Evolutionary conservation across 2,113 vertebrate species (phyloP).

Genomic region (Trachemys scripta): DNA sequence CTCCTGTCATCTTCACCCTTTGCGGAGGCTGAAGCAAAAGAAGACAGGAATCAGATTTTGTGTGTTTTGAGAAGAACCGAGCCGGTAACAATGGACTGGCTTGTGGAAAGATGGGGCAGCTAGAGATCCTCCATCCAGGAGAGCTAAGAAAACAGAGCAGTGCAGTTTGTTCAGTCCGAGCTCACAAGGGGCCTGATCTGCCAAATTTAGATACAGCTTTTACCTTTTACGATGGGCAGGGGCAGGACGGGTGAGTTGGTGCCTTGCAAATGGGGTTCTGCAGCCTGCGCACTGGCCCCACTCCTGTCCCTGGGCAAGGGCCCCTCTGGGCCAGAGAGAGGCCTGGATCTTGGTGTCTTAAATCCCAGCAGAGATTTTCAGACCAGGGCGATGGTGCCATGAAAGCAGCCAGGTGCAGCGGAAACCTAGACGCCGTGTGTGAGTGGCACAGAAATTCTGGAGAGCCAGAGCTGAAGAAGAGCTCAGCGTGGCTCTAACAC

Average conservation of each 20-base stretch:
- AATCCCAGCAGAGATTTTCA: background rate
- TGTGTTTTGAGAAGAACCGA: conserved; percentile 7
- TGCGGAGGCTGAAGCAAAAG: conserved; percentile 48
- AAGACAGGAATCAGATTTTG: background rate
- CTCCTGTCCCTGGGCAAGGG: background rate
- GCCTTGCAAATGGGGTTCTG: background rate
- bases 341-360: background rate
- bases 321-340: too few species aligned
- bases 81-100: background rate
- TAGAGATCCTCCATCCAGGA: fast-evolving
- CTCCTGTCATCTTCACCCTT: conserved; percentile 54
- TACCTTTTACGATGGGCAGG: background rate
- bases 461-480: background rate
- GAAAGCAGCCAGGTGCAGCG: background rate
- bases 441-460: background rate
- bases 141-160: background rate
- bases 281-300: background rate
- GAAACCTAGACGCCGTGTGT: background rate
- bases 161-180: background rate
- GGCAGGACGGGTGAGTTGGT: background rate
- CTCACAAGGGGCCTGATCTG: background rate
- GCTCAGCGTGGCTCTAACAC: background rate
- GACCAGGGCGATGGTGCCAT: background rate
- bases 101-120: conserved; percentile 20
- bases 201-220: background rate